These are phyloP conservation scores for Meleagris gallopavo DNA, from an alignment of 2,113 vertebrate species.

Conservation along the genomic window DNA sequence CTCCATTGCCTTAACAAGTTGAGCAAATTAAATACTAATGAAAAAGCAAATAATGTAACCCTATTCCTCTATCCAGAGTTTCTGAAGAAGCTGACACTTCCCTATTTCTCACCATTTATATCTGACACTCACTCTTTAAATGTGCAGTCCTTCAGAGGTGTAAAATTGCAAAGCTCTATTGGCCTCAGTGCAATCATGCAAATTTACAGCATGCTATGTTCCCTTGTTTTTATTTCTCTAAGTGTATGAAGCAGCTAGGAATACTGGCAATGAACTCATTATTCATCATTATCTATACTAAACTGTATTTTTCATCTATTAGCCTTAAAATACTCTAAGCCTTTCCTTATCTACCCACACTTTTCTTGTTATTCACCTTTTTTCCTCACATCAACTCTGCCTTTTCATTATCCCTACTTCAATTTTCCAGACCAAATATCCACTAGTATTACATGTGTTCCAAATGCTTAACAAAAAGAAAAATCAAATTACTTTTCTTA, in stretches of 20 bases:
- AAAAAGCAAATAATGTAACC: neutral
- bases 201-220: neutral
- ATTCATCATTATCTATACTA: conserved; percentile 52
- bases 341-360: conserved; percentile 42
- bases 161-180: conserved; percentile 26
- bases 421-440: conserved; percentile 69
- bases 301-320: conserved; percentile 38
- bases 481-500: conserved; percentile 67
- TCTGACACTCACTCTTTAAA: neutral
- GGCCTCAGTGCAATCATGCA: neutral
- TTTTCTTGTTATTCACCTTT: conserved; percentile 60
- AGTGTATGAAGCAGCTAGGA: neutral
- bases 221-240: neutral
- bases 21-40: neutral
- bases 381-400: conserved; percentile 26
- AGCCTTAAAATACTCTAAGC: conserved; percentile 50
- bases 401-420: conserved; percentile 44
- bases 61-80: neutral
- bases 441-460: conserved; percentile 67
- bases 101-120: conserved; percentile 28
- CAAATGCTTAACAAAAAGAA: conserved; percentile 49
- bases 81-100: neutral
- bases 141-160: neutral
- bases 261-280: conserved; percentile 34
- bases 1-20: neutral